Conservation (phyloP, 2,113 vertebrate species). For the Ictalurus furcatus region DNA sequence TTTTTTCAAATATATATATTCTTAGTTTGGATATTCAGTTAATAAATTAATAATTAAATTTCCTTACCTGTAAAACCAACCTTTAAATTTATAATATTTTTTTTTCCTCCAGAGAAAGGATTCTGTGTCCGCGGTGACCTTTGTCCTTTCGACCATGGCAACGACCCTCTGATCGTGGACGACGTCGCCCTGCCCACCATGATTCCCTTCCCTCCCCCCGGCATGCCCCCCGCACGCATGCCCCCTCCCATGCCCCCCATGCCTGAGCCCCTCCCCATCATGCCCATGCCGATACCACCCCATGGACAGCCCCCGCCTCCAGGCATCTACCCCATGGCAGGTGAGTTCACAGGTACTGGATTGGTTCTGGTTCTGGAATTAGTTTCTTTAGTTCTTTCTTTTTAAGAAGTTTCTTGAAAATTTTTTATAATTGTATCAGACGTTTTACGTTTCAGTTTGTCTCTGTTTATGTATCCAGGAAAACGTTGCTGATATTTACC, state of each 20-base stretch:
- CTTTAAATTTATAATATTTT: neutral
- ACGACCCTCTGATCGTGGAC: slow-evolving; percentile 91
- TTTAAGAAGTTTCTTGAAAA: neutral
- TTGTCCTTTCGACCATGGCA: slow-evolving; percentile 94
- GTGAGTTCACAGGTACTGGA: slow-evolving; percentile 69
- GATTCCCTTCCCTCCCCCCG: slow-evolving; percentile 93
- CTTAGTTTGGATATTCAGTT: neutral
- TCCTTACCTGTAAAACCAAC: neutral
- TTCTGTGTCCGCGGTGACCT: slow-evolving; percentile 96
- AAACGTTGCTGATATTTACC: no score
- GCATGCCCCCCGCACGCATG: slow-evolving; percentile 79
- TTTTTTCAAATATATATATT: neutral
- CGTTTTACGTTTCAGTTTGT: no score
- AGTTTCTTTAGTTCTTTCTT: neutral
- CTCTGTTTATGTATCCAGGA: no score
- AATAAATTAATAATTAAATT: neutral
- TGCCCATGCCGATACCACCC: slow-evolving; percentile 77
- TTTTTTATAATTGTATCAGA: neutral
- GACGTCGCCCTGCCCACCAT: slow-evolving; percentile 92
- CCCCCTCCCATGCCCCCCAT: slow-evolving; percentile 74
- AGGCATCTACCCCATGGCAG: slow-evolving; percentile 85
- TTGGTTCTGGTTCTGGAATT: neutral
- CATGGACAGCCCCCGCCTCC: slow-evolving; percentile 83
- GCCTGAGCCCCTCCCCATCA: slow-evolving; percentile 71
- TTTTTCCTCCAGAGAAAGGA: slow-evolving; percentile 83